Evolutionary conservation across 2,113 vertebrate genomes (phyloP), one percentile per base, ranked within the genome.

Genomic region (Genyomyrus donnyi): DNA sequence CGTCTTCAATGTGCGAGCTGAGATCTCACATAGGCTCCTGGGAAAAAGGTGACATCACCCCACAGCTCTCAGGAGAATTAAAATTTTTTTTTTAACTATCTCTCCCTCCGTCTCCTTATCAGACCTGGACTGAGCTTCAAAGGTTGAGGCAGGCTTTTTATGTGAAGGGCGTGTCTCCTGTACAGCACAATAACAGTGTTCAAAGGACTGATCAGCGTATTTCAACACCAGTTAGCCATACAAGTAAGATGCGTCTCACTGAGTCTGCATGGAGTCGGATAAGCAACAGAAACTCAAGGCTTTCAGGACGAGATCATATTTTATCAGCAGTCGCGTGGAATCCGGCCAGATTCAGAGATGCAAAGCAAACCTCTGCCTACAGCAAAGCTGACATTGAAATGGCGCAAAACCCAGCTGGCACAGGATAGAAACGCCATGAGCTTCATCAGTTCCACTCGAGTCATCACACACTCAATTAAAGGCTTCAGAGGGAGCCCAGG

Each of bases 401-500:
- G 45, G 58, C 5, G 46, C 27, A 10, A 58, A 24, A 39, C 42
- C 27, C 88, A 83, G 88, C 49, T 11, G 50, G 52, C 19, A 39
- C 10, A 58, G 52, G 17, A 31, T n/a, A 45, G 17, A 48, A 66
- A 17, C 35, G 17, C 10, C 24, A 48, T 11, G 17, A 85, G 77
- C 46, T 88, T 62, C 86, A 35, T 62, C 42, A 87, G 62, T 42
- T 53, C 35, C 53, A 48, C 53, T 87, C 10, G 35, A 85, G 39
- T 56, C 35, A 85, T 83, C 35, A 27, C 83, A 50, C 62, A 66
- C 85, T 88, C 86, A 87, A 90, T 90, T 90, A 90, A 87, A 31
- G 80, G 56, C 35, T 66, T 90, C 85, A 74, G 15, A 52, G 46
- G 70, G 45, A 87, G 42, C 58, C 49, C 62, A 88, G 50, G 27